Evolutionary conservation across 2,113 vertebrate species (phyloP).

Genomic region (Hippocampus zosterae): DNA sequence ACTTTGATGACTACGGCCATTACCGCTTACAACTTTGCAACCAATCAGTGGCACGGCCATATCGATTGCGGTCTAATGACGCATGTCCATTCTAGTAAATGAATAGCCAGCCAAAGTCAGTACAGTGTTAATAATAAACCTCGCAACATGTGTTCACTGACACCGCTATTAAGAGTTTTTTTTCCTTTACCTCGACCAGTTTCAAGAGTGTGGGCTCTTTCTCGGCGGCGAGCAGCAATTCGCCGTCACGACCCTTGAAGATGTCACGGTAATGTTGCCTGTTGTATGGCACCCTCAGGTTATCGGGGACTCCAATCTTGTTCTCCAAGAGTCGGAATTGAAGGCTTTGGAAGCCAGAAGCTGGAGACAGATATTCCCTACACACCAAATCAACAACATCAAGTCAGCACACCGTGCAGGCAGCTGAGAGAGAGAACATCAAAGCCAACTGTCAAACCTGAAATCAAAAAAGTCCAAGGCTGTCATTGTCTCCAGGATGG

Average conservation of each 20-base stretch:
- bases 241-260: conserved; percentile 82
- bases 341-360: conserved; percentile 94
- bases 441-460: conserved; percentile 69
- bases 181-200: conserved; percentile 81
- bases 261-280: conserved; percentile 88
- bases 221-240: conserved; percentile 80
- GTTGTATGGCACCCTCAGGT: conserved; percentile 88
- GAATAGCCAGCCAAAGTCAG: too few relatives aligned
- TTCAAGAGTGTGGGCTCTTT: conserved; percentile 83
- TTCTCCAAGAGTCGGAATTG: conserved; percentile 94
- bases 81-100: too few relatives aligned
- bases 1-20: too few relatives aligned
- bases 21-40: too few relatives aligned
- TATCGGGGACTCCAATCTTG: conserved; percentile 90
- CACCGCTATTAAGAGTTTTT: background rate
- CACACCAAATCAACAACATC: background rate
- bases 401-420: background rate
- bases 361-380: conserved; percentile 85
- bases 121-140: background rate
- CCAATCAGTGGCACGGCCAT: too few relatives aligned
- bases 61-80: background rate
- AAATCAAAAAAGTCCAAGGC: conserved; percentile 94
- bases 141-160: background rate
- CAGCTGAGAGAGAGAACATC: background rate
- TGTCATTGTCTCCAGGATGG: conserved; percentile 93